These are phyloP conservation scores for Tetragonula carbonaria DNA, from an alignment of 2,888 invertebrate species.

Conservation along the genomic window DNA sequence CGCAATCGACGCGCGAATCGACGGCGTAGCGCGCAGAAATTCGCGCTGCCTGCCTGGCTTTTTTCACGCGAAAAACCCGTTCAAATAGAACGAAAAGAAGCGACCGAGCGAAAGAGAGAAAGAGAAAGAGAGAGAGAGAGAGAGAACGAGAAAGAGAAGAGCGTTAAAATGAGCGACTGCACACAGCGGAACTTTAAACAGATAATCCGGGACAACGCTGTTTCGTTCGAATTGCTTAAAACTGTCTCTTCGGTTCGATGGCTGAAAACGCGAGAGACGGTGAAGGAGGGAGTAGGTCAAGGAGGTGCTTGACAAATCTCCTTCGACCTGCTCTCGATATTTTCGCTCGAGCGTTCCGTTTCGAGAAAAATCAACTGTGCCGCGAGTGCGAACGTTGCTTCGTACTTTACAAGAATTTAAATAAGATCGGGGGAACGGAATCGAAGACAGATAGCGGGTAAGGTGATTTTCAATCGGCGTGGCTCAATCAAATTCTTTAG, in stretches of 20 bases:
- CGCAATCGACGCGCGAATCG: conserved; percentile 19
- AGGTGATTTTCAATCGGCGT: conserved; percentile 18
- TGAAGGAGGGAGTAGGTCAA: conserved; percentile 63
- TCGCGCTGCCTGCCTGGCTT: conserved; percentile 11
- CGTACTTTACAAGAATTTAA: conserved; percentile 66
- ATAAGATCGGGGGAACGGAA: conserved; percentile 54
- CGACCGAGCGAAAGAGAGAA: no score
- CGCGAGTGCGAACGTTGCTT: conserved; percentile 52
- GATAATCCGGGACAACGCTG: conserved; percentile 42
- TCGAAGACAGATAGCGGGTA: conserved; percentile 36
- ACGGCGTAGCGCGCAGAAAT: conserved; percentile 12
- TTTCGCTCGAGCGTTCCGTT: conserved; percentile 54
- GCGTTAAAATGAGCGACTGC: conserved; percentile 26
- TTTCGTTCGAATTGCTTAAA: conserved; percentile 38
- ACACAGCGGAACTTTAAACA: conserved; percentile 33
- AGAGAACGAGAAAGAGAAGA: not conserved
- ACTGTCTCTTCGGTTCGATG: conserved; percentile 48
- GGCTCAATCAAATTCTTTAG: conserved; percentile 10
- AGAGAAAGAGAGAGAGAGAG: not conserved
- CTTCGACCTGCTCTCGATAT: conserved; percentile 61
- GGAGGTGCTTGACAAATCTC: conserved; percentile 65
- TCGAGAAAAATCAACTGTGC: conserved; percentile 63
- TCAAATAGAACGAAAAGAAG: not conserved
- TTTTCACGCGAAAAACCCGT: conserved; percentile 8
- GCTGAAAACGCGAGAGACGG: not conserved